These are phyloP conservation scores for Phalloptychus januarius DNA, from an alignment of 2,797 vertebrate genomes.

Conservation along the genomic window DNA sequence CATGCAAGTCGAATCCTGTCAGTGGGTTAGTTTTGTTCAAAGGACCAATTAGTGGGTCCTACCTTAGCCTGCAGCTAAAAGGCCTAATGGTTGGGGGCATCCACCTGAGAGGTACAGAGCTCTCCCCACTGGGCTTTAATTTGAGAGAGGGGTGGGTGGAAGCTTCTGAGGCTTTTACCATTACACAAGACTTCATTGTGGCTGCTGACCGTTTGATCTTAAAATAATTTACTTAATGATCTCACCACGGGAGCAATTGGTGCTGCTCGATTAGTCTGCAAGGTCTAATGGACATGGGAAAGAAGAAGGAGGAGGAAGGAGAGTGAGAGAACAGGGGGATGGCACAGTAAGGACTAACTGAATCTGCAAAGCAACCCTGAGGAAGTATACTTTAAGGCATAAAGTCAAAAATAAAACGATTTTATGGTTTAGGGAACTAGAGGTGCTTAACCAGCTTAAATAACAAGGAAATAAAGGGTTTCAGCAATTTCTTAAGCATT, in stretches of 20 bases:
- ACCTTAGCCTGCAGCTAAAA: conserved; percentile 98
- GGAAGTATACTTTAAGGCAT: conserved; percentile 67
- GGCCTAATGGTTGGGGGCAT: conserved; percentile 91
- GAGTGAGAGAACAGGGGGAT: conserved; percentile 43
- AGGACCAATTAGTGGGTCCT: conserved; percentile 97
- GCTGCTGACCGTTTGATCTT: conserved; percentile 99
- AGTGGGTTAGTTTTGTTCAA: conserved; percentile 98
- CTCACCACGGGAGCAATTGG: conserved; percentile 98
- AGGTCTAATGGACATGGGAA: conserved; percentile 97
- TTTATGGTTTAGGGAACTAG: conserved; percentile 19
- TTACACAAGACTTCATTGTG: conserved; percentile 98
- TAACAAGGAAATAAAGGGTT: conserved; percentile 7
- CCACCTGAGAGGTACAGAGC: conserved; percentile 93
- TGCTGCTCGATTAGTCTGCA: conserved; percentile 96
- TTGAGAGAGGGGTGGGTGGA: conserved; percentile 87
- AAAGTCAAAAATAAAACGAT: conserved; percentile 49
- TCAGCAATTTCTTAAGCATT: not conserved
- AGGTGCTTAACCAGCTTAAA: conserved; percentile 35
- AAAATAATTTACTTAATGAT: conserved; percentile 99
- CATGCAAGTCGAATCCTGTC: conserved; percentile 96
- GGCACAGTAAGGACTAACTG: conserved; percentile 73
- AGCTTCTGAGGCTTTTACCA: conserved; percentile 96
- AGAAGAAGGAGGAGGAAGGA: conserved; percentile 77
- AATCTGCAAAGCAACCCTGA: conserved; percentile 81
- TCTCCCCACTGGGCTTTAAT: conserved; percentile 94